phyloP scores from a whole-genome alignment of 2,797 vertebrate species.

The Hemibagrus guttatus region DNA sequence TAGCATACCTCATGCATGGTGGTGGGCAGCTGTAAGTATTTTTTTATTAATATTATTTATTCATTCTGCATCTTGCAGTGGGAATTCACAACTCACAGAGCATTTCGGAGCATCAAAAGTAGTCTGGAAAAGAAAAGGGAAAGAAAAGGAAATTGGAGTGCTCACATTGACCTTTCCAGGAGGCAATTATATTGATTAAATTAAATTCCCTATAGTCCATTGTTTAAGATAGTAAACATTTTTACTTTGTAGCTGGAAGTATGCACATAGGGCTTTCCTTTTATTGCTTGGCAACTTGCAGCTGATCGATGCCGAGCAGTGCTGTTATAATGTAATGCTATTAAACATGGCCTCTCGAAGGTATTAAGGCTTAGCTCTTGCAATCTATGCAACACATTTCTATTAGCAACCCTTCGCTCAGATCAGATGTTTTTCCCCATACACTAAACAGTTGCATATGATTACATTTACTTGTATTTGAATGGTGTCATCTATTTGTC shows the following conservation, averaged over 20 bases:
- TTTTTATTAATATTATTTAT: neutral
- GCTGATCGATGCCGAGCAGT: neutral
- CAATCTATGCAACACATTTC: neutral
- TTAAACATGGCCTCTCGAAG: conserved; percentile 33
- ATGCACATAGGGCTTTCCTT: neutral
- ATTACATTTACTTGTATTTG: neutral
- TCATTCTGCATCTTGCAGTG: neutral
- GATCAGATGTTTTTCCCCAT: neutral
- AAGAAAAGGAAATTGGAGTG: neutral
- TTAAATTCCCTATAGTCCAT: neutral
- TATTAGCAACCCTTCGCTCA: neutral
- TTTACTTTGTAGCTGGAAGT: neutral
- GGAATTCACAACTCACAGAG: neutral
- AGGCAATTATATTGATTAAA: neutral
- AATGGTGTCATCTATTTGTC: neutral
- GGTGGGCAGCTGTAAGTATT: conserved; percentile 81
- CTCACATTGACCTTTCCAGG: neutral
- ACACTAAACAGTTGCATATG: neutral
- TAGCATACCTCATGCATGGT: conserved; percentile 78
- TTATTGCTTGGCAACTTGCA: neutral
- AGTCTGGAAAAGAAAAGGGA: no score
- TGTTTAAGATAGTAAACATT: neutral
- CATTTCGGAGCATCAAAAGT: neutral
- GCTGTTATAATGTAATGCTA: conserved; percentile 22
- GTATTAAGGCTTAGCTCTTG: neutral